Conservation (phyloP, 2,888 invertebrate genomes). For the Teleogryllus oceanicus region DNA sequence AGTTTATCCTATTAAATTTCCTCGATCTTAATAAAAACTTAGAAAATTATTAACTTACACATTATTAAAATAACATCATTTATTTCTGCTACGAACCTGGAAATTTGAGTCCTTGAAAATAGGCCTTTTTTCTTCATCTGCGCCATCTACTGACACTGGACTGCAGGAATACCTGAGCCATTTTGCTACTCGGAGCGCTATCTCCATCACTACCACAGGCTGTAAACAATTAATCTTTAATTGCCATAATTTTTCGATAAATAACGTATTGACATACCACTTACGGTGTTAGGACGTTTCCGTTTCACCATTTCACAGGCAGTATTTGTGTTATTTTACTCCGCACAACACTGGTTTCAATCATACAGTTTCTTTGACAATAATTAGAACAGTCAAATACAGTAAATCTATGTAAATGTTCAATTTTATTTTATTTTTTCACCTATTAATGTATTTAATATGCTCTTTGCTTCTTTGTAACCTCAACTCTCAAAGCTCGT, state of each 20-base stretch:
- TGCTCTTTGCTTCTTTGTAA: too few relatives aligned
- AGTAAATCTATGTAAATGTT: too few relatives aligned
- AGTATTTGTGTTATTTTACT: background rate
- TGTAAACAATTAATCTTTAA: slow-evolving; percentile 20
- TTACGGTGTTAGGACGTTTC: slow-evolving; percentile 32
- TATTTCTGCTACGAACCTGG: slow-evolving; percentile 42
- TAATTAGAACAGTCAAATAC: too few relatives aligned
- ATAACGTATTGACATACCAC: background rate
- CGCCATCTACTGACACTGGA: slow-evolving; percentile 28
- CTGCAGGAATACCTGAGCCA: slow-evolving; percentile 31
- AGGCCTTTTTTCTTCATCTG: slow-evolving; percentile 40
- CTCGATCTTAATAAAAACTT: too few relatives aligned
- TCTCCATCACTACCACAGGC: slow-evolving; percentile 34
- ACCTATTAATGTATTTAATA: too few relatives aligned
- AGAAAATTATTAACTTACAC: too few relatives aligned
- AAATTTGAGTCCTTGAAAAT: slow-evolving; percentile 49
- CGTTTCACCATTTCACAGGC: slow-evolving; percentile 28
- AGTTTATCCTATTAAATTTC: too few relatives aligned
- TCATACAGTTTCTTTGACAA: too few relatives aligned
- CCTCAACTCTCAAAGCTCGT: too few relatives aligned
- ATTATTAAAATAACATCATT: too few relatives aligned
- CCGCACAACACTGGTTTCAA: too few relatives aligned
- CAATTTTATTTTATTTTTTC: too few relatives aligned
- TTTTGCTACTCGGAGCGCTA: slow-evolving; percentile 31
- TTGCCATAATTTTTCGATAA: background rate